Percentiles rank a stretch among this genome's conserved stretches.
phyloP scores from a whole-genome alignment of 2,888 invertebrate genomes.

The Drosophila rellima region DNA sequence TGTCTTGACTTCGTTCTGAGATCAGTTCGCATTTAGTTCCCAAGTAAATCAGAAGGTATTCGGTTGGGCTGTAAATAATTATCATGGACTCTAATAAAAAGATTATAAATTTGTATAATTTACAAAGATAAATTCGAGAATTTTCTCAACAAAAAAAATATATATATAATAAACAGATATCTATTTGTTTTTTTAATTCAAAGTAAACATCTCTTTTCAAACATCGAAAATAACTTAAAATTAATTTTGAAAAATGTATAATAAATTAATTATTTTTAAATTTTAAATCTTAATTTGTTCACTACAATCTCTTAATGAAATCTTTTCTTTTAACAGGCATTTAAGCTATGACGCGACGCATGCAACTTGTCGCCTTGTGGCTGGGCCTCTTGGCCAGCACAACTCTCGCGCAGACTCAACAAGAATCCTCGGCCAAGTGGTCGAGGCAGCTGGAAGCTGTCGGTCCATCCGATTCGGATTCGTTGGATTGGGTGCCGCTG shows the following conservation, averaged over 20 bases:
- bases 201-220: too few species aligned
- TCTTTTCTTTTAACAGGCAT: conserved; percentile 62
- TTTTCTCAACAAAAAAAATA: too few species aligned
- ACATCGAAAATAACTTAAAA: too few species aligned
- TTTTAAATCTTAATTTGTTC: too few species aligned
- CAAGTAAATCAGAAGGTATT: background rate
- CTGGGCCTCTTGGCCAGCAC: conserved; percentile 66
- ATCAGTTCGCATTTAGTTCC: background rate
- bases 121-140: too few species aligned
- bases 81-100: too few species aligned
- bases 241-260: too few species aligned
- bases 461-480: conserved; percentile 72
- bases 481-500: conserved; percentile 88
- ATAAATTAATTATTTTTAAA: too few species aligned
- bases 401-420: conserved; percentile 51
- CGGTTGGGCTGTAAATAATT: background rate
- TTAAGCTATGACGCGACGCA: conserved; percentile 78
- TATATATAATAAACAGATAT: too few species aligned
- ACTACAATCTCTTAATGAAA: too few species aligned
- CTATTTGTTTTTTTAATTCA: too few species aligned
- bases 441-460: conserved; percentile 83
- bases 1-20: background rate
- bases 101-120: too few species aligned
- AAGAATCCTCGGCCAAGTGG: conserved; percentile 82
- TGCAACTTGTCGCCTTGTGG: conserved; percentile 68